Evolutionary conservation across 64 coral and sea anemone genomes (phyloP).

Genomic region (Dendronephthya gigantea): DNA sequence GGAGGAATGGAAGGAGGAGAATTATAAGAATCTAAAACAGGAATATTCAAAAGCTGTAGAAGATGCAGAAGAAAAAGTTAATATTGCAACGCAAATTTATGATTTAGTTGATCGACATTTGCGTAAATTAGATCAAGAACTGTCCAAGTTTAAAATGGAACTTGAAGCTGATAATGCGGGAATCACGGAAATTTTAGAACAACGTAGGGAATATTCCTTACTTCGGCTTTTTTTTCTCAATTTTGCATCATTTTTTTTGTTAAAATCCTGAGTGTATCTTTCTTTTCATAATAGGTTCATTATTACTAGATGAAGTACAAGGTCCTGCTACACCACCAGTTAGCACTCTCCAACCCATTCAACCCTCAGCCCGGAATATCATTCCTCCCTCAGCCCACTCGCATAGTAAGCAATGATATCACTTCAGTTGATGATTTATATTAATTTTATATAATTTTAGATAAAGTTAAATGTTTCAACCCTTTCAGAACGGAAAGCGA

Average conservation of each 20-base stretch:
- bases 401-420: slow-evolving; percentile 13
- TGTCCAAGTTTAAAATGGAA: slow-evolving; percentile 97
- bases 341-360: slow-evolving; percentile 57
- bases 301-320: slow-evolving; percentile 88
- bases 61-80: slow-evolving; percentile 98
- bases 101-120: slow-evolving; percentile 94
- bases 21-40: slow-evolving; percentile 91
- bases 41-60: slow-evolving; percentile 96
- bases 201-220: slow-evolving; percentile 47
- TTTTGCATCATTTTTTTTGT: too few relatives aligned
- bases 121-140: slow-evolving; percentile 95
- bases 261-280: too few relatives aligned
- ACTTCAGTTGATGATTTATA: too few relatives aligned
- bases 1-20: slow-evolving; percentile 91
- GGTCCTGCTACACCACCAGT: slow-evolving; percentile 52
- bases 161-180: slow-evolving; percentile 98
- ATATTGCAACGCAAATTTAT: slow-evolving; percentile 88
- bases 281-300: slow-evolving; percentile 48
- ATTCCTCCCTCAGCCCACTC: not conserved
- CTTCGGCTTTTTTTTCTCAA: not conserved
- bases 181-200: slow-evolving; percentile 86
- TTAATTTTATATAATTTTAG: too few relatives aligned
- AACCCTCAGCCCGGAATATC: slow-evolving; percentile 2
- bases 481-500: slow-evolving; percentile 59
- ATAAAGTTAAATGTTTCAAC: not conserved